Evolutionary conservation across 1,140 invertebrate species (phyloP).

Genomic region (fruit fly (Drosophila melanogaster)): DNA sequence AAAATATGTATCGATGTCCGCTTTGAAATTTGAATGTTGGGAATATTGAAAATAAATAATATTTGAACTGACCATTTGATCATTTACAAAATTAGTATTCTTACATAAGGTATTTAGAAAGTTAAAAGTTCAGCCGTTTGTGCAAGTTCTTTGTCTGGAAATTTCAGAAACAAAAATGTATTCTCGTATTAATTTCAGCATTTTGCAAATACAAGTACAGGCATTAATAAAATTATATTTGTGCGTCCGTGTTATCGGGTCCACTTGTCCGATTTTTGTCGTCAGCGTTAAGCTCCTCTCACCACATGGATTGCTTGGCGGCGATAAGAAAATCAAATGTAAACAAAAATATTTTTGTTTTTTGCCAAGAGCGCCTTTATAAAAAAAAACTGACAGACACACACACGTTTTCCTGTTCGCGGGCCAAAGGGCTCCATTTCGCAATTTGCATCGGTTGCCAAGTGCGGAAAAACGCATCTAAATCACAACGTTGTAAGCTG

Average conservation of each 20-base stretch:
- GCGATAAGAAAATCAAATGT: slow-evolving; percentile 40
- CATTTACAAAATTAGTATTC: too few relatives aligned
- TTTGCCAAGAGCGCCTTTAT: slow-evolving; percentile 3
- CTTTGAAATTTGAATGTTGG: background rate
- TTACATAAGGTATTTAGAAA: too few relatives aligned
- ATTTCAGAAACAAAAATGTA: too few relatives aligned
- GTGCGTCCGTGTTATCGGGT: background rate
- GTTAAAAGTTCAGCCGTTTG: too few relatives aligned
- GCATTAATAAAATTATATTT: background rate
- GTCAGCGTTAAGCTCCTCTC: slow-evolving; percentile 7
- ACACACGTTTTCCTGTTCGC: slow-evolving; percentile 65
- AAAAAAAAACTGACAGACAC: slow-evolving; percentile 47
- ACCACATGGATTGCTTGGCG: slow-evolving; percentile 12
- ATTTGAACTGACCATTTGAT: too few relatives aligned
- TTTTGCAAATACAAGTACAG: background rate
- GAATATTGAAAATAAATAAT: too few relatives aligned
- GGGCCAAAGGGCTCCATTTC: slow-evolving; percentile 23
- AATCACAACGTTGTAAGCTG: slow-evolving; percentile 24
- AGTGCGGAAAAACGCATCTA: slow-evolving; percentile 45
- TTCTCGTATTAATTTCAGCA: too few relatives aligned
- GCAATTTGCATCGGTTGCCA: slow-evolving; percentile 48
- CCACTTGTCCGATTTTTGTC: slow-evolving; percentile 2
- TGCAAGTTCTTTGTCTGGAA: too few relatives aligned
- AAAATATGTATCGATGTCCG: background rate
- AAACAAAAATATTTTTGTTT: slow-evolving; percentile 70